Evolutionary conservation across 2,888 invertebrate genomes (phyloP), one percentile per base, ranked within the genome.

Genomic region (Hyppa rectilinea): DNA sequence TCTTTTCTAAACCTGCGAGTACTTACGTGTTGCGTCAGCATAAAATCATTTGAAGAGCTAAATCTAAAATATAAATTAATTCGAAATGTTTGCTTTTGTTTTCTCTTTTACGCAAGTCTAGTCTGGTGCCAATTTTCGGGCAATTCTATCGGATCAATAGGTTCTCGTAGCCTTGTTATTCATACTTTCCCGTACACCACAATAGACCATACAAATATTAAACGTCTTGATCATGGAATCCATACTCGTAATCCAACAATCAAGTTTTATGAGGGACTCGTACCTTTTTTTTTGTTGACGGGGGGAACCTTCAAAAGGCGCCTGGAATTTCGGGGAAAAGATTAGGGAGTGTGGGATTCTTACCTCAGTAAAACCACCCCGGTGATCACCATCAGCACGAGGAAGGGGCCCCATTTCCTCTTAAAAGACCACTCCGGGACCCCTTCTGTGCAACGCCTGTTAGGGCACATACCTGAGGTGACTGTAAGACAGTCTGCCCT

Each of bases 111-210:
- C 23, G 12, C 31, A 59, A 72, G 47, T 31, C 59, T 20, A 47
- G 38, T n/a, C 38, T 14, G 34, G 47, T 49, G 59, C 40, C 40
- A 49, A 73, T 26, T 72, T 40, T 40, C 34, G 26, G 6, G 10
- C 6, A 49, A 40, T 55, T 40, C 40, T 49, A n/a, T 40, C 49
- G 4, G n/a, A 62, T 70, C 69, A 29, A 50, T 60, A 49, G n/a
- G n/a, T n/a, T n/a, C n/a, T 29, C 26, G 23, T 31, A 38, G 36
- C 23, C n/a, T 59, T 9, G 20, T 29, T 29, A 43, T 17, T 45
- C 36, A 55, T 31, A 45, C 47, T 69, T 69, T 70, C 73, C 34
- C 49, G 6, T 26, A n/a, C 20, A 40, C 31, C 47, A 45, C 64
- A 26, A 36, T 14, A 29, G 0, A 38, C n/a, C 17, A 34, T 17